Conservation (phyloP, 2,797 vertebrate genomes). For the Eupleurogrammus muticus region DNA sequence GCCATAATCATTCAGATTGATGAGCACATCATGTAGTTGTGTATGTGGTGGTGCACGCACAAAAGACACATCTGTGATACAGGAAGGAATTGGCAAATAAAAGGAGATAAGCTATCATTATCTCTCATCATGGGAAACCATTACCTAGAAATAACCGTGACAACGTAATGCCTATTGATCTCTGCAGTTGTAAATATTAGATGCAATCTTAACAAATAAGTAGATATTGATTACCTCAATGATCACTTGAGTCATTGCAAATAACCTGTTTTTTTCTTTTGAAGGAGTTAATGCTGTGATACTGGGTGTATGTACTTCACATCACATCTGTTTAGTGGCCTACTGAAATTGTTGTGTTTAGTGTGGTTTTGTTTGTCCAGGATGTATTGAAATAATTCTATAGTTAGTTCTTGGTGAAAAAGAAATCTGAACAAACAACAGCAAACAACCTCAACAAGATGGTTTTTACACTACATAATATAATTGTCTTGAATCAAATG, state of each 20-base stretch:
- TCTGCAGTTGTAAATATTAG: constrained; percentile 33
- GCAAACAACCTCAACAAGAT: not conserved
- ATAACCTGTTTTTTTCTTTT: not conserved
- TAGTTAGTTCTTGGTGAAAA: constrained; percentile 8
- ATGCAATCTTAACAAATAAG: constrained; percentile 34
- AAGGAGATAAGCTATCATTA: constrained; percentile 50
- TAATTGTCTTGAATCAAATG: not conserved
- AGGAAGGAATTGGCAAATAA: constrained; percentile 49
- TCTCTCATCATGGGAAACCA: constrained; percentile 38
- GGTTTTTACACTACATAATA: not conserved
- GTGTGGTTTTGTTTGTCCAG: not conserved
- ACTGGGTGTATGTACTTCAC: not conserved
- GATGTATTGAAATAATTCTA: not conserved
- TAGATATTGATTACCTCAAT: constrained; percentile 36
- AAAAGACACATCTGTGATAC: not conserved
- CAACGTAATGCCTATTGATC: constrained; percentile 41
- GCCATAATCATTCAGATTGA: constrained; percentile 19
- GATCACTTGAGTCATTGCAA: not conserved
- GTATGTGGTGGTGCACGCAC: not conserved
- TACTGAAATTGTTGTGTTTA: not conserved
- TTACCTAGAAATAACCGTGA: constrained; percentile 35
- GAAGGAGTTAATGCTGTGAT: constrained; percentile 2
- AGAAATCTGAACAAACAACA: constrained; percentile 2
- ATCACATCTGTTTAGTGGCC: not conserved
- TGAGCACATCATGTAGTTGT: constrained; percentile 6